Percentiles rank a stretch among this genome's conserved stretches.
Evolutionary conservation across 2,113 vertebrate genomes (phyloP).

Genomic region (pig (Sus scrofa)): DNA sequence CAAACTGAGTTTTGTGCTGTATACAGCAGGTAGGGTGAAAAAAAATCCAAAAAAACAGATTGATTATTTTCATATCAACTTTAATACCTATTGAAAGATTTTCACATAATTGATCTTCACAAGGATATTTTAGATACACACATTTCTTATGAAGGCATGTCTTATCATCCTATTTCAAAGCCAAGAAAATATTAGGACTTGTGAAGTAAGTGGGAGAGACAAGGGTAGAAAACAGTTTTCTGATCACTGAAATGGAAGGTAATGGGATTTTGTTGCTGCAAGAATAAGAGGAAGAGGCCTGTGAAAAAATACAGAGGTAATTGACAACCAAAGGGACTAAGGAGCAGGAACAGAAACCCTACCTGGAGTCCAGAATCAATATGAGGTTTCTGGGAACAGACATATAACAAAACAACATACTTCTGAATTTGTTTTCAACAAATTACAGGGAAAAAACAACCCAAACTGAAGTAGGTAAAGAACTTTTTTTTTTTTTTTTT

Average conservation of each 20-base stretch:
- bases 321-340: not conserved
- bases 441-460: not conserved
- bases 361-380: not conserved
- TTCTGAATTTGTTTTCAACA: conserved; percentile 14
- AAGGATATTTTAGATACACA: not conserved
- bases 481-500: no score
- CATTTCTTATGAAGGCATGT: not conserved
- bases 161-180: conserved; percentile 35
- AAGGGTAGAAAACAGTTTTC: not conserved
- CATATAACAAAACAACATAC: not conserved
- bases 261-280: conserved; percentile 29
- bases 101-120: conserved; percentile 56
- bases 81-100: not conserved
- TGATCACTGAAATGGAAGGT: not conserved
- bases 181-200: conserved; percentile 13
- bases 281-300: not conserved
- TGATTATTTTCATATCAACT: conserved; percentile 41
- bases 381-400: not conserved
- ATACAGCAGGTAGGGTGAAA: not conserved
- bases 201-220: not conserved
- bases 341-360: not conserved
- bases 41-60: conserved; percentile 20
- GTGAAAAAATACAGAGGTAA: not conserved
- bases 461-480: not conserved
- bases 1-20: conserved; percentile 3